Evolutionary conservation across 1,140 invertebrate genomes (phyloP), one percentile per base, ranked within the genome.

Genomic region (Euschistus heros): DNA sequence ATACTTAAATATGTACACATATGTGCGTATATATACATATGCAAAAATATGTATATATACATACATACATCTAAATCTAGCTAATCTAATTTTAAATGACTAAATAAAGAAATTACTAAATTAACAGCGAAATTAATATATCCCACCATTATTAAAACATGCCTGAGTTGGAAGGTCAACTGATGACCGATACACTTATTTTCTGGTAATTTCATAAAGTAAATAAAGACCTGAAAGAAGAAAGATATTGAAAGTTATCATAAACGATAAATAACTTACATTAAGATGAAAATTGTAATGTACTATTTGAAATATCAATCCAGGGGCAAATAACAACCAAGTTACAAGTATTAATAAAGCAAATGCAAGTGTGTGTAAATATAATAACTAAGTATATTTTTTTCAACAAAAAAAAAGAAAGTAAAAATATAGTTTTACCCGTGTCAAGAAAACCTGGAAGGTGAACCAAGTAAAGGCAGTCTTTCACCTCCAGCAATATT

Each of bases 381-480:
- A 10, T 6, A 18, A 50, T 18, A 50, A 22, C 17, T 7, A 44
- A 10, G 7, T 17, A 44, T 17, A 10, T 17, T 44, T 44, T 44
- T 44, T 44, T 44, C 42, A 44, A 17, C 17, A 17, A 44, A 17
- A 44, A 17, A 17, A 17, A 44, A 44, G 7, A 44, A 44, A 10
- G 17, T 10, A 44, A 7, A 44, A 18, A 10, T 17, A 10, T 24
- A 8, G 15, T 24, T 17, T 57, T 57, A 57, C 54, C 24, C 54
- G 54, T 57, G 54, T 57, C 54, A 57, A 57, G 54, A 57, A 5
- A 57, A 27, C 24, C 54, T 57, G 2, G 54, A 57, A 17, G 54
- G 54, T 14, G 54, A 57, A 26, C 54, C 3, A 27, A 57, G 54
- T 14, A 57, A 57, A 27, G 54, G 54, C 18, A 57, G 10, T 5